phyloP scores from a whole-genome alignment of 1,140 invertebrate genomes.

The Trichonephila inaurata region DNA sequence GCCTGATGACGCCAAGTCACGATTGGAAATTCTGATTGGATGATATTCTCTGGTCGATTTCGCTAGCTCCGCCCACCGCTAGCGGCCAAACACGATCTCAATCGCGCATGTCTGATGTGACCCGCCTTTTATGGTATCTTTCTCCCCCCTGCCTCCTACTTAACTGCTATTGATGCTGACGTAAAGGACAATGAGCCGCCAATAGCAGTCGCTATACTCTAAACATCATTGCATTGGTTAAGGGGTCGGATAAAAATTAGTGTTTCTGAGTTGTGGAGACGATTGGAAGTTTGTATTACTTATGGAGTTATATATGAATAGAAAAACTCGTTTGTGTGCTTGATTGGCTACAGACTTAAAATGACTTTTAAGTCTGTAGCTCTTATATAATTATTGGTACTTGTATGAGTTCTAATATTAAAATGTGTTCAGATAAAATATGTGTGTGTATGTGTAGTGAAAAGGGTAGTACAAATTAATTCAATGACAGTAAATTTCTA shows the following conservation, averaged over 20 bases:
- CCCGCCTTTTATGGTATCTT: slow-evolving; percentile 8
- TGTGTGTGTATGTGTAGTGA: too few species aligned
- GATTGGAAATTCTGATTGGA: not conserved
- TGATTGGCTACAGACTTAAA: too few species aligned
- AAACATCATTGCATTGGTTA: slow-evolving; percentile 41
- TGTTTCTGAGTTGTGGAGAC: too few species aligned
- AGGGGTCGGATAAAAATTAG: not conserved
- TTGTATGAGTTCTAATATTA: too few species aligned
- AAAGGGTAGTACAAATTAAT: too few species aligned
- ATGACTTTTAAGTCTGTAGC: too few species aligned
- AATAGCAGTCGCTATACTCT: slow-evolving; percentile 53
- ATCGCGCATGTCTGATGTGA: slow-evolving; percentile 22
- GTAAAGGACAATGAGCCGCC: slow-evolving; percentile 54
- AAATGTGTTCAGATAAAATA: too few species aligned
- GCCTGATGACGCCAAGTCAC: not conserved
- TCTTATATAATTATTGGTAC: too few species aligned
- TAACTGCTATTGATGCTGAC: slow-evolving; percentile 23
- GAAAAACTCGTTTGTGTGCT: too few species aligned
- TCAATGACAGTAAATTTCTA: too few species aligned
- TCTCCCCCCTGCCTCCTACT: not conserved
- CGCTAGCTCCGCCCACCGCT: slow-evolving; percentile 43
- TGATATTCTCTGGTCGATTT: not conserved
- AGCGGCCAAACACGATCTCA: slow-evolving; percentile 28
- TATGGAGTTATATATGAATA: too few species aligned
- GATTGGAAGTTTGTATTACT: too few species aligned